Conservation (phyloP, 2,113 vertebrate genomes). For the Aramus guarauna region DNA sequence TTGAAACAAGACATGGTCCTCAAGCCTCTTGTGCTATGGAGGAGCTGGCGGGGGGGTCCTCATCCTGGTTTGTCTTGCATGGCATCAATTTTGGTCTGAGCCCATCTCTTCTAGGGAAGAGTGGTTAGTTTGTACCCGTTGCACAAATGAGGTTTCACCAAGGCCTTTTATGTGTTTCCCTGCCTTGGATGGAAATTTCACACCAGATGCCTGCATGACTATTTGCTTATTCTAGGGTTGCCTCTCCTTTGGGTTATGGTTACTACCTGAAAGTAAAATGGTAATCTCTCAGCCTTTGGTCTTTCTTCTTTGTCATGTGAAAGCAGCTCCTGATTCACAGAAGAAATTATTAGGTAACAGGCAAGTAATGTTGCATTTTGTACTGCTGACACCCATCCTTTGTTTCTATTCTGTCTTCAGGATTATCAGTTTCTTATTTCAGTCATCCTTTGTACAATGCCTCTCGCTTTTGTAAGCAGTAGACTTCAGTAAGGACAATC, state of each 20-base stretch:
- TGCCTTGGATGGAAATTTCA: not conserved
- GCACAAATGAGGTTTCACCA: not conserved
- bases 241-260: not conserved
- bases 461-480: not conserved
- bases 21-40: not conserved
- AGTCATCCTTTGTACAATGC: not conserved
- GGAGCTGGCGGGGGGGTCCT: not conserved
- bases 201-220: no score
- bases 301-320: not conserved
- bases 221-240: not conserved
- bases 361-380: rapidly evolving
- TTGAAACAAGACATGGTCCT: not conserved
- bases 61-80: not conserved
- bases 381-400: not conserved
- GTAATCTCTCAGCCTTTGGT: rapidly evolving
- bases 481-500: not conserved
- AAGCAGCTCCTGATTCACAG: not conserved
- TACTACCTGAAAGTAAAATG: not conserved
- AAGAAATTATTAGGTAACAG: not conserved
- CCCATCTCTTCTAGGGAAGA: not conserved
- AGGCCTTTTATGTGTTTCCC: not conserved
- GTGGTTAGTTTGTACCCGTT: rapidly evolving
- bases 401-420: not conserved
- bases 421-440: not conserved
- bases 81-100: not conserved